phyloP scores from a whole-genome alignment of 2,113 vertebrate genomes.

The Siniperca chuatsi region DNA sequence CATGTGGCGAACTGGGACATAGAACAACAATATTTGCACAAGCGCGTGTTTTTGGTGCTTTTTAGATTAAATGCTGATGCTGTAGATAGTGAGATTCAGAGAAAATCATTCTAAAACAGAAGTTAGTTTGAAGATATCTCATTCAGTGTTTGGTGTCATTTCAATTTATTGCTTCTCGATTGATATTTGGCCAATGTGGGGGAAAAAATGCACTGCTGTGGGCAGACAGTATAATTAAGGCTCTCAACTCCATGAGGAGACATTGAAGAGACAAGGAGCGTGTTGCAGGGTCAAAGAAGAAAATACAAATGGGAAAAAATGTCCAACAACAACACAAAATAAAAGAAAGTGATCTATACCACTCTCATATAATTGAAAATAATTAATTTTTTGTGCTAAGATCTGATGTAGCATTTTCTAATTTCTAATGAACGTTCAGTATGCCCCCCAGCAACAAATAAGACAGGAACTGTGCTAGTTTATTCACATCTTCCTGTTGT shows the following conservation, averaged over 20 bases:
- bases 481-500: neutral
- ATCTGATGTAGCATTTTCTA: neutral
- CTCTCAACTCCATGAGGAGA: conserved; percentile 21
- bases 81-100: neutral
- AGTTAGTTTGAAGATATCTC: neutral
- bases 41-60: neutral
- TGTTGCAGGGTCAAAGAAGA: neutral
- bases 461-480: neutral
- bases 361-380: neutral
- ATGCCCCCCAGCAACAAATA: neutral
- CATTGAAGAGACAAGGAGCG: neutral
- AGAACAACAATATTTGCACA: neutral
- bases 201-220: conserved; percentile 20
- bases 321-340: neutral
- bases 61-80: neutral
- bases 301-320: conserved; percentile 5
- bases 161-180: conserved; percentile 1
- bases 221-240: conserved; percentile 34
- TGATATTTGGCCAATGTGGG: conserved; percentile 19
- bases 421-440: neutral
- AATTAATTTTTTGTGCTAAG: neutral
- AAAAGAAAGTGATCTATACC: neutral
- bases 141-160: conserved; percentile 12
- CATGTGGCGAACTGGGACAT: neutral
- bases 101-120: neutral